Evolutionary conservation across 2,888 invertebrate genomes (phyloP).

Genomic region (Hetaerina titia): DNA sequence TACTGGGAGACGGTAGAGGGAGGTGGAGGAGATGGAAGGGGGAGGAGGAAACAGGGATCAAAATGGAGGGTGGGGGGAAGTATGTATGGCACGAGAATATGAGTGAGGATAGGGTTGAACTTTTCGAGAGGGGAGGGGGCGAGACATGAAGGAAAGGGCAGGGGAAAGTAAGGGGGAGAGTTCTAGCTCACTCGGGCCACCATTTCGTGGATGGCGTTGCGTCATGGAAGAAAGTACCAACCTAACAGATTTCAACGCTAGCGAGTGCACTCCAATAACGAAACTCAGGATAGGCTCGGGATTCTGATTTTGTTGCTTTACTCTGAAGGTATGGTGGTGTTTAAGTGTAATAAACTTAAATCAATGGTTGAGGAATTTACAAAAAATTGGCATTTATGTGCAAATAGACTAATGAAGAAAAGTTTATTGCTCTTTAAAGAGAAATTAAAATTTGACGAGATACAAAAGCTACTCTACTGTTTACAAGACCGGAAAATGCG

Average conservation of each 20-base stretch:
- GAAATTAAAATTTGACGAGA: no score
- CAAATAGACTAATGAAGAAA: no score
- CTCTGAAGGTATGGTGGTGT: no score
- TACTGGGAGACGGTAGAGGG: background rate
- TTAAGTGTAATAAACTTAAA: no score
- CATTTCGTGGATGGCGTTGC: background rate
- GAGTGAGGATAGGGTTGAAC: constrained; percentile 36
- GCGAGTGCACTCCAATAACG: background rate
- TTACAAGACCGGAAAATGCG: no score
- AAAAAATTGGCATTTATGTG: no score
- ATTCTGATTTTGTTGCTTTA: no score
- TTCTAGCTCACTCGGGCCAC: background rate
- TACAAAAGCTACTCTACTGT: no score
- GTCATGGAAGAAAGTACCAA: background rate
- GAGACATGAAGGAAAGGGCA: background rate
- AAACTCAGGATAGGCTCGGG: no score
- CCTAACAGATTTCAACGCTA: background rate
- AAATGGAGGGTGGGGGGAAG: background rate
- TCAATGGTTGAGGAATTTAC: no score
- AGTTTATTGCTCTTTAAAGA: no score
- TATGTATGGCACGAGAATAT: background rate
- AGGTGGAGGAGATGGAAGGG: background rate
- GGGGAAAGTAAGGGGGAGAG: constrained; percentile 8
- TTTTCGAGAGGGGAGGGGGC: background rate
- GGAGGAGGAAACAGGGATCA: background rate